phyloP scores from a whole-genome alignment of 1,140 invertebrate genomes.

The Argopecten irradians region DNA sequence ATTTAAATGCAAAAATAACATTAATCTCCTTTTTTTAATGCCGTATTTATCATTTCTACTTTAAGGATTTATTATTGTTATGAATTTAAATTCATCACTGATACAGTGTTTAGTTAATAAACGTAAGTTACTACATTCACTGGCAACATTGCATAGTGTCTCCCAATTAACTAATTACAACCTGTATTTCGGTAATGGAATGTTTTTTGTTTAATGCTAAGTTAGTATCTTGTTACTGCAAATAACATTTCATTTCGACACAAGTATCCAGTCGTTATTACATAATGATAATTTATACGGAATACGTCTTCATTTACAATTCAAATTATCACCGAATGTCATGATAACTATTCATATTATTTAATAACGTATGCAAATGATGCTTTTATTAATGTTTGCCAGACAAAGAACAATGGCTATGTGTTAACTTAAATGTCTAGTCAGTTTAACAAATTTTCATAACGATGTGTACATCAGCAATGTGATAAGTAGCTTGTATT shows the following conservation, averaged over 20 bases:
- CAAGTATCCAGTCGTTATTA: not conserved
- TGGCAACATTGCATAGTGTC: no score
- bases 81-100: no score
- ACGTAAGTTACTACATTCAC: no score
- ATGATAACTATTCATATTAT: not conserved
- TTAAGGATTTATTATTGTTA: no score
- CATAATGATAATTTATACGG: not conserved
- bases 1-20: no score
- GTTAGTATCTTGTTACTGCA: not conserved
- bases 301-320: not conserved
- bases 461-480: no score
- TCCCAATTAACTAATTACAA: no score
- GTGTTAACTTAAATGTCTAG: not conserved
- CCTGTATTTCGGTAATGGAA: not conserved
- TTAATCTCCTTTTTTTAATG: no score
- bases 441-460: not conserved
- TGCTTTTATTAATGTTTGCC: not conserved
- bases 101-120: no score
- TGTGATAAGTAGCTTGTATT: no score
- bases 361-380: not conserved
- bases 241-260: not conserved
- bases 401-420: not conserved
- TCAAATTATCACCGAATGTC: not conserved
- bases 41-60: no score
- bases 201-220: not conserved